Base-by-base conservation (phyloP, 2,797 vertebrate genomes). In the Chelmon rostratus region DNA sequence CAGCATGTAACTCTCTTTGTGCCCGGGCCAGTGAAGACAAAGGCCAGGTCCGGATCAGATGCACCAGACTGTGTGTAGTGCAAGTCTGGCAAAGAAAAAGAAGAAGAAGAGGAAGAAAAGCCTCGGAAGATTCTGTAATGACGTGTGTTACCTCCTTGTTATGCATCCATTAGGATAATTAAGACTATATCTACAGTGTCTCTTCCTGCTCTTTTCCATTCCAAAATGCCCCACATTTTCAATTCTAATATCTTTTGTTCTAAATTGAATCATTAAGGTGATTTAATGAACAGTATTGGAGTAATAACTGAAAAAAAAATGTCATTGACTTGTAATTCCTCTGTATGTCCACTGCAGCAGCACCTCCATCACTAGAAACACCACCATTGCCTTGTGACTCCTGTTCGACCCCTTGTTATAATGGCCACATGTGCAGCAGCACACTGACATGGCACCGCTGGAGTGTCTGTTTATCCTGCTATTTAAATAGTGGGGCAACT, bases 231-330 rank as follows among this genome's bases (percentile, higher is more conserved):
- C 68, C 6, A 35, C 28, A 12, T 64, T 50, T 78, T 52, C 61
- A 6, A 4, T 73, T 59, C 13, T 58, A 38, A 78, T 78, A 66
- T 49, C 4, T 58, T 69, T 52, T n/a, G 15, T 58, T 31, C 38
- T 76, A 72, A 86, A 83, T 77, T 56, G 37, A 81, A 71, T 73
- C 40, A 83, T 33, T 69, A 35, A 57, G 64, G 12, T 78, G 47
- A 83, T 87, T 86, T 87, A 82, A 72, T 86, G 78, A 71, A 33
- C 44, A 33, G 74, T 11, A 53, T 38, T 46, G 71, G 44, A 76
- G 33, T 81, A 82, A 81, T 82, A 85, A 84, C 56, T 47, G 77
- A 73, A 72, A 76, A 64, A 78, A 42, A 88, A 82, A 57, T 68
- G 37, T 68, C 21, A 63, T 49, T 63, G 50, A 79, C 78, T 78